A percentile compares a stretch with the other conserved stretches of the same genome.
Conservation (phyloP, 2,888 invertebrate genomes). For the Nasonia oneida region DNA sequence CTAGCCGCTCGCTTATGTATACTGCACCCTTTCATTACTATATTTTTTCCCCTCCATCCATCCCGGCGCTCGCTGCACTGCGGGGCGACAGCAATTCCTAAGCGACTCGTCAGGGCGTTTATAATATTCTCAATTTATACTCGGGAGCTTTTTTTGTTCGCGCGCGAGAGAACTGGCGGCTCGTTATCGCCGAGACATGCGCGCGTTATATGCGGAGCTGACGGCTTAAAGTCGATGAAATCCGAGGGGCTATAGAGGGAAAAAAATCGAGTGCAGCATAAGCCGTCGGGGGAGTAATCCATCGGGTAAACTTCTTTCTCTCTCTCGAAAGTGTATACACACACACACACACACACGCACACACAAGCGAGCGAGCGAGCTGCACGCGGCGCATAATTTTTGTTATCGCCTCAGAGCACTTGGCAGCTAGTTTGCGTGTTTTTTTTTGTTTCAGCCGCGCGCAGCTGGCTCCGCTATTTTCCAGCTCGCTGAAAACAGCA, state of each 20-base stretch:
- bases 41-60: background rate
- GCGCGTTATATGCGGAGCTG: background rate
- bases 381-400: slow-evolving; percentile 50
- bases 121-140: background rate
- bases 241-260: background rate
- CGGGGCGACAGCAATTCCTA: background rate
- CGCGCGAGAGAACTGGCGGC: background rate
- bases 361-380: background rate
- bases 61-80: background rate
- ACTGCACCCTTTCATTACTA: background rate
- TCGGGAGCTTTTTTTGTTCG: background rate
- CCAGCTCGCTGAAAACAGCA: slow-evolving; percentile 17
- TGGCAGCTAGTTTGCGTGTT: slow-evolving; percentile 45
- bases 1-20: background rate
- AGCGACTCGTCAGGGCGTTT: background rate
- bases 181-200: background rate
- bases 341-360: background rate
- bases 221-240: slow-evolving; percentile 3
- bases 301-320: slow-evolving; percentile 34
- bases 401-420: slow-evolving; percentile 58
- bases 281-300: slow-evolving; percentile 33
- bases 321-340: background rate
- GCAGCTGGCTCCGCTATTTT: slow-evolving; percentile 25
- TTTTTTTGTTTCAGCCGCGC: background rate
- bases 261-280: slow-evolving; percentile 20